phyloP scores from a whole-genome alignment of 2,113 vertebrate genomes.

The Mustela lutreola region DNA sequence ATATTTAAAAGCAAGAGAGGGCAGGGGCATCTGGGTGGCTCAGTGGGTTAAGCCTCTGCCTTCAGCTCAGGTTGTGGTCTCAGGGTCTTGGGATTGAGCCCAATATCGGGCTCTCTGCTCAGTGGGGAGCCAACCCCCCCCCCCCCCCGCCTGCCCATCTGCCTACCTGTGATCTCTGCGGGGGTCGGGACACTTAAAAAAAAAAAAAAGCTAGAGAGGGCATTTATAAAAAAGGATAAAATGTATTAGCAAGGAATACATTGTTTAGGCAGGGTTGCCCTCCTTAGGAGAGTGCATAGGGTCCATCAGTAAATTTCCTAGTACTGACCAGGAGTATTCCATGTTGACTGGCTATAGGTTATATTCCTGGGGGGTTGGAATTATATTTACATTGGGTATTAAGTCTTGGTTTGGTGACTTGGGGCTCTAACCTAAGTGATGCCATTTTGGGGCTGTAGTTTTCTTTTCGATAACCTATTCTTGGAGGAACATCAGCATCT shows the following conservation, averaged over 20 bases:
- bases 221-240: not conserved
- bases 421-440: not conserved
- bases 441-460: not conserved
- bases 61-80: too few species aligned
- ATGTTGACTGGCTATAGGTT: not conserved
- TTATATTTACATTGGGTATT: not conserved
- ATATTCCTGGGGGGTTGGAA: not conserved
- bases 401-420: not conserved
- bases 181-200: too few species aligned
- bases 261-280: not conserved
- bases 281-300: not conserved
- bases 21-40: not conserved
- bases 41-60: too few species aligned
- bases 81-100: too few species aligned
- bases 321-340: not conserved
- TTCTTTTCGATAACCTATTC: not conserved
- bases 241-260: not conserved
- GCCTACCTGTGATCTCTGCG: too few species aligned
- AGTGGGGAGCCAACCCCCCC: rapidly evolving
- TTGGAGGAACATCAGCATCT: not conserved
- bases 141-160: too few species aligned
- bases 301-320: not conserved
- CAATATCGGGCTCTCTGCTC: too few species aligned
- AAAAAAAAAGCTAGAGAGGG: too few species aligned
- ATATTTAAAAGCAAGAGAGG: not conserved